phyloP scores from a whole-genome alignment of 2,113 vertebrate species.

The Micromys minutus region DNA sequence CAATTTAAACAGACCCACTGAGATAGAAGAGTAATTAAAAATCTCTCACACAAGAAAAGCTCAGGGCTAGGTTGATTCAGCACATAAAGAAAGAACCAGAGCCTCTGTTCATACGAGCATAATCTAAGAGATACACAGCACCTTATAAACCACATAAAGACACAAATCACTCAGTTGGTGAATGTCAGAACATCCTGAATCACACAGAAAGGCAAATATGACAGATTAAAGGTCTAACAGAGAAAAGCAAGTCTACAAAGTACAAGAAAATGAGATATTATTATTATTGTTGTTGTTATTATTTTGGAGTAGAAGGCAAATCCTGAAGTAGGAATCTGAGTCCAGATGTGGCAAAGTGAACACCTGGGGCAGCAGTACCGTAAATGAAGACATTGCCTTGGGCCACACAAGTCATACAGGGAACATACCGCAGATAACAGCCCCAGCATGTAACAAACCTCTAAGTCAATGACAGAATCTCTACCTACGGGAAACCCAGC shows the following conservation, averaged over 20 bases:
- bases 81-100: neutral
- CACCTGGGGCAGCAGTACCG: accelerated
- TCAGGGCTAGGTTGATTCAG: neutral
- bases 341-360: neutral
- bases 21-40: neutral
- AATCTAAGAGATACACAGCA: neutral
- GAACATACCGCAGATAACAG: accelerated
- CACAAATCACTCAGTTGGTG: neutral
- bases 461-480: accelerated
- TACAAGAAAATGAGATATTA: neutral
- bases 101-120: neutral
- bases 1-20: neutral
- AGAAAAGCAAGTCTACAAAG: neutral
- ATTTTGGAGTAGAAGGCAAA: neutral
- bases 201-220: neutral
- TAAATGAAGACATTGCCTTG: accelerated
- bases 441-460: accelerated
- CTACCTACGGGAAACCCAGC: neutral
- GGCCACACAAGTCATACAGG: neutral
- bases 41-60: neutral
- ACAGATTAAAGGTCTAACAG: neutral
- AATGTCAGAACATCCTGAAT: neutral
- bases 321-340: neutral
- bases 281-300: neutral
- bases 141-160: neutral